Base-by-base conservation (phyloP, 2,113 vertebrate species). In the Ictidomys tridecemlineatus region DNA sequence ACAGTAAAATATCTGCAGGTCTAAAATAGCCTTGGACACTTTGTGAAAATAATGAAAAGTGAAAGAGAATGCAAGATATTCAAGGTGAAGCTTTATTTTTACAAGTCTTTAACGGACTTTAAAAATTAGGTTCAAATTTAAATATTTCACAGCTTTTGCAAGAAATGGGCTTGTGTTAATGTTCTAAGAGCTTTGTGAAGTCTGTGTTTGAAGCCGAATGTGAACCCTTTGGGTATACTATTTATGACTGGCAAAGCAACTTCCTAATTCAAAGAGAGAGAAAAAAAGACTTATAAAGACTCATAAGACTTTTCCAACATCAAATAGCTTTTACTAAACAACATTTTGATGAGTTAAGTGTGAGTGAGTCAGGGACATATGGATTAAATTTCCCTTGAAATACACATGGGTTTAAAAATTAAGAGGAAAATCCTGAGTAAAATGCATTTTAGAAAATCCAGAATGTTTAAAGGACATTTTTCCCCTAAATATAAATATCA, bases 331-430 rank as follows among this genome's bases (percentile, higher is more conserved):
- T 97, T 97, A 96, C 93, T 94, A 98, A 97, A 98, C 97, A 97
- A 97, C 94, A 85, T 97, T 97, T 97, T 98, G 98, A 98, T 98
- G 98, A 98, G 97, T 98, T 98, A 98, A 97, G 97, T 98, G 98
- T 97, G 98, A 98, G 95, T 97, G 97, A 98, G 93, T 97, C 84
- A 93, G 92, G 97, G 86, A 97, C 98, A 98, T 98, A 98, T 97
- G 97, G 98, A 96, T 97, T 98, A 98, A 92, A 98, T 98, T 98
- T 98, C 84, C 96, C 96, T 96, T 96, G 93, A 98, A 97, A 98
- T 97, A 95, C 96, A 97, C 96, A 98, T 96, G 98, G 96, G 87
- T 84, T 98, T 97, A 96, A 96, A 97, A 97, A 97, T 96, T 96
- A 92, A 95, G 92, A 37, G 88, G 24, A 67, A 95, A 95, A 93